Base-by-base conservation (phyloP, 2,888 invertebrate genomes). In the Acanthacorydalis orientalis region DNA sequence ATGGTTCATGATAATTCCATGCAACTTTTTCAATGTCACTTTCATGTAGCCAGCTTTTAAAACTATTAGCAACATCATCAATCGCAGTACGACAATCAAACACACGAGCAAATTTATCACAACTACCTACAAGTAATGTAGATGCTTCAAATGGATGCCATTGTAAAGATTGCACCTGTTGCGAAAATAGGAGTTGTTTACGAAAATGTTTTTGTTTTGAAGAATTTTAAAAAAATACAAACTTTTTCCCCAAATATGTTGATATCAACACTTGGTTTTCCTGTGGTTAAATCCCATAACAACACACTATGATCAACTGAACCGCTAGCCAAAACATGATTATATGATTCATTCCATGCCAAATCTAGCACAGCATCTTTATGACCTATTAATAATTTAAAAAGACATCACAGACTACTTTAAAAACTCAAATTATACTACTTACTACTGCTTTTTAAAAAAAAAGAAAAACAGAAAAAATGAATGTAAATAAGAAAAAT, bases 281-380 rank as follows among this genome's bases (percentile, higher is more conserved):
- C 80, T 54, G 78, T 77, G 55, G 89, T 85, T 59, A 97, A 69
- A 67, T 97, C 96, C 97, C 97, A 97, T 1, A 97, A 63, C 16
- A 88, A 70, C 6, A 90, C 80, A 1, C 85, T 84, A 55, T 75
- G 74, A 66, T 97, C 97, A 0, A 88, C 95, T 0, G 93, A 95
- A 0, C 84, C 92, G 65, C 93, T 93, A 0, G 93, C 93, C 52
- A 97, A 61, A 33, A 95, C 78, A 61, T 95, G 90, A 32, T 74
- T 75, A 54, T 74, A 80, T 56, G 80, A 76, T 50, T 68, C 73
- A 65, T 96, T 96, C 95, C 96, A 97, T 0, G 91, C 80, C 9
- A 97, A 63, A 62, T 86, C 86, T 10, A 97, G 68, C 0, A 97
- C 92, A 15, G 96, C 91, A 63, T 92, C 89, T 50, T 72, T 83